Percentiles rank a stretch among this genome's conserved stretches.
phyloP scores from a whole-genome alignment of 2,888 invertebrate species.

The Ectropis crepuscularia region DNA sequence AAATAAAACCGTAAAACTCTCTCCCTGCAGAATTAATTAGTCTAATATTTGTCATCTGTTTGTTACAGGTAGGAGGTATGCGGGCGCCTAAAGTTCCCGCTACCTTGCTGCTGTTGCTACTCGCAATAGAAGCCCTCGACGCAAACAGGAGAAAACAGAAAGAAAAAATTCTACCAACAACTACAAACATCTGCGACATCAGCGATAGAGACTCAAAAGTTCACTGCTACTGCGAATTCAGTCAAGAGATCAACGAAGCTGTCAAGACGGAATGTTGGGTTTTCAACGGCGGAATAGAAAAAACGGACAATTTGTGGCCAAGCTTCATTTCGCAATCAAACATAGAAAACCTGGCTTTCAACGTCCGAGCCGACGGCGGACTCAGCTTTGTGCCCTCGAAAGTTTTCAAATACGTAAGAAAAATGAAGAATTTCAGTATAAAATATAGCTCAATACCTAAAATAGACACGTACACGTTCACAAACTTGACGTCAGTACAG shows the following conservation, averaged over 20 bases:
- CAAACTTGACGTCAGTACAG: slow-evolving; percentile 88
- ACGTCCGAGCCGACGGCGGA: slow-evolving; percentile 88
- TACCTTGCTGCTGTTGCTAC: slow-evolving; percentile 80
- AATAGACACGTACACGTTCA: slow-evolving; percentile 89
- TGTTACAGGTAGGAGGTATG: slow-evolving; percentile 81
- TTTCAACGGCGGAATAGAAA: slow-evolving; percentile 87
- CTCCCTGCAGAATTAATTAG: slow-evolving; percentile 31
- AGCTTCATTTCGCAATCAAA: slow-evolving; percentile 89
- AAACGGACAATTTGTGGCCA: slow-evolving; percentile 89
- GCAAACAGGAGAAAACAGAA: slow-evolving; percentile 78
- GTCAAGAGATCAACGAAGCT: slow-evolving; percentile 83
- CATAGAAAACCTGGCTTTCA: slow-evolving; percentile 88
- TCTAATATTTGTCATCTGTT: slow-evolving; percentile 45
- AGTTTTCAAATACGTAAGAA: slow-evolving; percentile 87
- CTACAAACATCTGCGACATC: slow-evolving; percentile 84
- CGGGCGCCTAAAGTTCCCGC: slow-evolving; percentile 80
- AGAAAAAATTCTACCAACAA: slow-evolving; percentile 64
- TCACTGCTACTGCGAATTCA: slow-evolving; percentile 88
- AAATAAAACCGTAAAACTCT: slow-evolving; percentile 35
- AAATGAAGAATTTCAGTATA: slow-evolving; percentile 88
- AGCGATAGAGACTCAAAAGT: slow-evolving; percentile 83
- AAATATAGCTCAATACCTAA: slow-evolving; percentile 89
- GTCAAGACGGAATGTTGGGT: slow-evolving; percentile 91
- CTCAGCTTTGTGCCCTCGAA: slow-evolving; percentile 90
- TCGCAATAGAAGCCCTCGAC: slow-evolving; percentile 77